Evolutionary conservation across 2,113 vertebrate genomes (phyloP).

Genomic region (Danionella cerebrum): DNA sequence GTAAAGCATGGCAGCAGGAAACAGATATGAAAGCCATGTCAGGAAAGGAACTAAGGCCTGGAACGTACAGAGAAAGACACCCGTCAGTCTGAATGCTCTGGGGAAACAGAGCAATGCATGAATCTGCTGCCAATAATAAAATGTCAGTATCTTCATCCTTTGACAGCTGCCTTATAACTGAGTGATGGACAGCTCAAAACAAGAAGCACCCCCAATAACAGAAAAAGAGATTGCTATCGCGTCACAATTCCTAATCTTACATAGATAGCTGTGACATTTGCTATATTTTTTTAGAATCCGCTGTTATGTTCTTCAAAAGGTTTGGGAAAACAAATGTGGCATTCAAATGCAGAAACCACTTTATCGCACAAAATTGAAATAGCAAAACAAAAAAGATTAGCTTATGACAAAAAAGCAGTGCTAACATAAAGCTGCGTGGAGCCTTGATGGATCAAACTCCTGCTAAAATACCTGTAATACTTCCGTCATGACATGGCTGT

Average conservation of each 20-base stretch:
- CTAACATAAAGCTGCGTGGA: background rate
- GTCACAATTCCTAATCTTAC: conserved; percentile 6
- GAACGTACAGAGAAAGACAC: conserved; percentile 13
- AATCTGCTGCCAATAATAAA: conserved; percentile 14
- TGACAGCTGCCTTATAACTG: conserved; percentile 27
- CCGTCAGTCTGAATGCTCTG: conserved; percentile 11
- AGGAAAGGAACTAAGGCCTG: background rate
- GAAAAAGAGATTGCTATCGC: background rate
- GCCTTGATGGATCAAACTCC: background rate
- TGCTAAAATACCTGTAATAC: background rate
- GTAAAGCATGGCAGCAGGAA: background rate
- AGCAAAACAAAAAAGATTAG: background rate
- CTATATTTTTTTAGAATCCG: background rate
- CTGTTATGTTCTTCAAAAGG: background rate
- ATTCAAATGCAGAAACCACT: background rate
- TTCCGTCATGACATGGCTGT: background rate
- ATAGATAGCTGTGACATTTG: background rate
- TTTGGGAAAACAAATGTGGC: background rate
- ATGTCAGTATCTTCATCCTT: conserved; percentile 6
- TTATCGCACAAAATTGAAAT: background rate
- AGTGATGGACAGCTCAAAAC: conserved; percentile 18
- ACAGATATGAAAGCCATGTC: conserved; percentile 9
- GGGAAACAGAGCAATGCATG: conserved; percentile 3
- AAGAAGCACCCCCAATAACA: background rate
- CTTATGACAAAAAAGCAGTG: background rate